These are phyloP conservation scores for Ariopsis seemanni DNA, from an alignment of 2,113 vertebrate species.

Conservation along the genomic window DNA sequence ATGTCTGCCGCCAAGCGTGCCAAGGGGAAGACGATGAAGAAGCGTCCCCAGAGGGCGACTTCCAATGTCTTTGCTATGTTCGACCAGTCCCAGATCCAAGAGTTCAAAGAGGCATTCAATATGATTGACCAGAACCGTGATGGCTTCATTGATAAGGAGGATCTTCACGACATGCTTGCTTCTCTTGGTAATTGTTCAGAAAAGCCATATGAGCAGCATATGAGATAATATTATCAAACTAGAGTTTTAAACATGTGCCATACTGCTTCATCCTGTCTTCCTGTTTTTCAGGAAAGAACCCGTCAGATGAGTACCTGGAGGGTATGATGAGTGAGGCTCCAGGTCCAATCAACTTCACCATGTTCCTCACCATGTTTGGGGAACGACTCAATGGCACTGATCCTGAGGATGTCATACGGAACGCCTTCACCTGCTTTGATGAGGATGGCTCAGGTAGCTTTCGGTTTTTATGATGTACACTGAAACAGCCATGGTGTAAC, in stretches of 20 bases:
- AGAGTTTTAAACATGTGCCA: neutral
- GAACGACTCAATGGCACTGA: slow-evolving; percentile 52
- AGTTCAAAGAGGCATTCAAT: slow-evolving; percentile 55
- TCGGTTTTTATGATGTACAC: neutral
- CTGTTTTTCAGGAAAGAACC: slow-evolving; percentile 43
- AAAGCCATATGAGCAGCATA: neutral
- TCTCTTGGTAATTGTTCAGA: slow-evolving; percentile 59
- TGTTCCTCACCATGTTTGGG: slow-evolving; percentile 58
- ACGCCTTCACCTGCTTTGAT: slow-evolving; percentile 53
- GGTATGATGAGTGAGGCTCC: slow-evolving; percentile 56
- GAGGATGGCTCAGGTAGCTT: slow-evolving; percentile 48
- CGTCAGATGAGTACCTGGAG: slow-evolving; percentile 54
- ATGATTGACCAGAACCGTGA: slow-evolving; percentile 86
- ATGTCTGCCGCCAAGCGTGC: slow-evolving; percentile 56
- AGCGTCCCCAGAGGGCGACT: slow-evolving; percentile 53
- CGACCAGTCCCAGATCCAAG: slow-evolving; percentile 55
- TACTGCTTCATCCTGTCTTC: neutral
- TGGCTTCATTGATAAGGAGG: slow-evolving; percentile 83
- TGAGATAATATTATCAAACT: neutral
- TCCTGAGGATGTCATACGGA: slow-evolving; percentile 53
- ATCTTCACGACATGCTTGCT: slow-evolving; percentile 82
- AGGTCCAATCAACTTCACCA: slow-evolving; percentile 59
- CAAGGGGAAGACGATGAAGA: slow-evolving; percentile 54
- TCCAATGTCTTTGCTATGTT: slow-evolving; percentile 57
- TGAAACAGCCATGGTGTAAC: neutral